phyloP scores from a whole-genome alignment of 1,140 invertebrate genomes.

The Eciton burchellii region DNA sequence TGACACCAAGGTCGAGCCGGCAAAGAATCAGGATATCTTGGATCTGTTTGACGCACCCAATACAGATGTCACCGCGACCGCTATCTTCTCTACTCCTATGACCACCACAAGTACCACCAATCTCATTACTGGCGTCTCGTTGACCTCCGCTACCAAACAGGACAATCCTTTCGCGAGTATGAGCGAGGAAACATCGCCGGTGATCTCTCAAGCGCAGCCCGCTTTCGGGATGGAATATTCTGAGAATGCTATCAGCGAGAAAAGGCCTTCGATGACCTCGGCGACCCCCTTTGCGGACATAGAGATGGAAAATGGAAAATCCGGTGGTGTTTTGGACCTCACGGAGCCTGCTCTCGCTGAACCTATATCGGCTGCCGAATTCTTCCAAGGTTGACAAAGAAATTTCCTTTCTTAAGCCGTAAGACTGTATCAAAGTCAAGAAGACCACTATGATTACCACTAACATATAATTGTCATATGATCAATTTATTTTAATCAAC shows the following conservation, averaged over 20 bases:
- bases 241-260: conserved; percentile 69
- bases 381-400: conserved; percentile 50
- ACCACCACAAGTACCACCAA: conserved; percentile 58
- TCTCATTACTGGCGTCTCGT: conserved; percentile 63
- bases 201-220: conserved; percentile 54
- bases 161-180: conserved; percentile 78
- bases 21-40: conserved; percentile 80
- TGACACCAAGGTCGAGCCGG: conserved; percentile 59
- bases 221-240: conserved; percentile 58
- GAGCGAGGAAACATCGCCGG: conserved; percentile 44
- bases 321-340: conserved; percentile 37
- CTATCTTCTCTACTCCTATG: conserved; percentile 77
- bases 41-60: conserved; percentile 82
- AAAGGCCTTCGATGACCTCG: conserved; percentile 72
- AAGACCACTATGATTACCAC: not conserved
- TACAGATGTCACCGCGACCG: conserved; percentile 70
- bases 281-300: conserved; percentile 36
- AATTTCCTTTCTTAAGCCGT: not conserved
- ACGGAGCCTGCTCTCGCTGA: conserved; percentile 67
- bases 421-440: not conserved
- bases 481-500: conserved; percentile 43
- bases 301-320: conserved; percentile 34
- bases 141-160: conserved; percentile 62
- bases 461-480: not conserved
- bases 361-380: conserved; percentile 65